Base-by-base conservation (phyloP, 2,888 invertebrate species). In the Meteorus cinctellus region DNA sequence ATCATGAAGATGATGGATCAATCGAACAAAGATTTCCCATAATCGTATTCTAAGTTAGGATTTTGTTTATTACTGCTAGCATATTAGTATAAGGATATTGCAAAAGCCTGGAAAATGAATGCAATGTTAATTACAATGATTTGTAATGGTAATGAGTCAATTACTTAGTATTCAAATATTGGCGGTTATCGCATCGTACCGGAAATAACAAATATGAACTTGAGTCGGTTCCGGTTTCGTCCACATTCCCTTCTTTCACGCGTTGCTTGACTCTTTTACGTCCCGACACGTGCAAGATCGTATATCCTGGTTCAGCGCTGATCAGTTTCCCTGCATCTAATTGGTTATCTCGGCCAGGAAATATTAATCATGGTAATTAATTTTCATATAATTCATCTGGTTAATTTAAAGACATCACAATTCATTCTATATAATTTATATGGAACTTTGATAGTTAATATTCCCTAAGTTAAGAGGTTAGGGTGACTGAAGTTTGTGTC, bases 301-400 rank as follows among this genome's bases (percentile, higher is more conserved):
- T 70, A 36, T 76, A 45, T 24, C 80, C 94, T 94, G 96, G 96
- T 96, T 96, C 96, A 96, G 96, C 96, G 96, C 96, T 96, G 95
- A 92, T 94, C 95, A 94, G 92, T 93, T 93, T 92, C 24, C 24
- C 87, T 85, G 69, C 66, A 80, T 87, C 89, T 92, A 93, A 91
- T 93, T 93, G 95, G 94, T 94, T 94, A 96, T 90, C 96, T 96
- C 96, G 96, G 94, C 95, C 96, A 94, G 93, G 90, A 91, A 90
- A 88, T 88, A 80, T 90, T 83, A 82, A 92, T 90, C 86, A 94
- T 94, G 94, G 94, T 94, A 90, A 91, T 75, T 62, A 76, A 45
- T 59, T 19, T 65, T 19, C 24, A 45, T 62, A 45, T 41, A 34
- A 68, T 75, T 24, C 12, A 16, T 2, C 36, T n/a, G 67, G 29